Evolutionary conservation across 2,888 invertebrate species (phyloP), one percentile per base, ranked within the genome.

Genomic region (Lasioglossum figueresi): DNA sequence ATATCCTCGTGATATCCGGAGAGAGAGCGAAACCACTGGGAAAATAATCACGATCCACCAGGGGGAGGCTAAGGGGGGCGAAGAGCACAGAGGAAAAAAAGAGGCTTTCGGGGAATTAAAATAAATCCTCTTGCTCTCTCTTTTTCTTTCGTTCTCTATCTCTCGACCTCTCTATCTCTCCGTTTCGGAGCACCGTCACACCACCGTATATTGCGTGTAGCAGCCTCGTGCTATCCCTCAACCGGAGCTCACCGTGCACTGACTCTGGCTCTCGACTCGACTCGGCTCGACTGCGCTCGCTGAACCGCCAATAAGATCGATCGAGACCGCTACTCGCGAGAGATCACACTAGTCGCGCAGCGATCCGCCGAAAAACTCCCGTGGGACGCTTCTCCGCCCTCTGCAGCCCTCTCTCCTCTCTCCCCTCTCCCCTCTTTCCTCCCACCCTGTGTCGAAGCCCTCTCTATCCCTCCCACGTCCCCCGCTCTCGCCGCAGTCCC

Each of bases 301-400:
- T 71, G 84, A 77, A 79, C 84, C 82, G 80, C 86, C 89, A 88
- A 89, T 90, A 89, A 89, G 85, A 90, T 88, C 89, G 89, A 90
- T 90, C 89, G 88, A 83, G 85, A 79, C 85, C 83, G 80, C 85
- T 84, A 88, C 88, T 88, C 90, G 85, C 86, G 86, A 90, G 89
- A 90, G 90, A 90, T 90, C 90, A 88, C 90, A 89, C 90, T 86
- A 83, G 85, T 83, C 90, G 88, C 89, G 88, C 86, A 90, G 88
- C 90, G 90, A 88, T 90, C 90, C 90, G 84, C 90, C 88, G 90
- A 88, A 91, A 88, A 89, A 91, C 91, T 88, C 89, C 91, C 87
- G 88, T 88, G 89, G 87, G 88, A 88, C 87, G 85, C 86, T 86
- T 89, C 88, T 88, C 87, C 86, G 85, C 88, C 84, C 87, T 90